Conservation (phyloP, 2,113 vertebrate genomes). For the Tragelaphus imberbis region DNA sequence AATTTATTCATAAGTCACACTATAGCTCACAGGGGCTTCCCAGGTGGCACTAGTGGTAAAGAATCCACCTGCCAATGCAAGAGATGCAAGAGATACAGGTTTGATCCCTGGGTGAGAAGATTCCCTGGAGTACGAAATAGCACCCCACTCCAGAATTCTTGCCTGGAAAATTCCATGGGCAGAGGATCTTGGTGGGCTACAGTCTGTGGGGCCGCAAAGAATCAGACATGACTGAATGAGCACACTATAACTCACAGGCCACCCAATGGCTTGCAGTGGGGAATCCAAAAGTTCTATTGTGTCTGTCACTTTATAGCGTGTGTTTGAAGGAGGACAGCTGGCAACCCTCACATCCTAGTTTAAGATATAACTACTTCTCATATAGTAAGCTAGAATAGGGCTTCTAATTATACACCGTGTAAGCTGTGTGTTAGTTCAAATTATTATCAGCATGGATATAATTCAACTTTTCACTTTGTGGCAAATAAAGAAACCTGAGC, state of each 20-base stretch:
- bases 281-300: not conserved
- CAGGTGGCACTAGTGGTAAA: not conserved
- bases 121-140: not conserved
- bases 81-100: not conserved
- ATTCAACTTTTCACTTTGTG: not conserved
- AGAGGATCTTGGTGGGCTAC: not conserved
- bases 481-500: conserved; percentile 17
- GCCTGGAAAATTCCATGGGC: not conserved
- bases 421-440: not conserved
- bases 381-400: not conserved
- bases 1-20: not conserved
- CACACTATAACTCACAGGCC: not conserved
- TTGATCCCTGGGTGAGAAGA: not conserved
- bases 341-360: not conserved
- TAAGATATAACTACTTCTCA: not conserved
- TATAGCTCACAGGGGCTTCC: not conserved
- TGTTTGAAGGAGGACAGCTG: not conserved
- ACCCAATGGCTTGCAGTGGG: not conserved
- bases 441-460: not conserved
- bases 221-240: not conserved
- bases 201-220: not conserved
- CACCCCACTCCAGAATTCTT: not conserved
- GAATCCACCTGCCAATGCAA: not conserved
- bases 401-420: not conserved
- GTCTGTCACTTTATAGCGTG: not conserved